A percentile compares a stretch with the other conserved stretches of the same genome.
Evolutionary conservation across 2,113 vertebrate species (phyloP).

Genomic region (Fulmarus glacialis): DNA sequence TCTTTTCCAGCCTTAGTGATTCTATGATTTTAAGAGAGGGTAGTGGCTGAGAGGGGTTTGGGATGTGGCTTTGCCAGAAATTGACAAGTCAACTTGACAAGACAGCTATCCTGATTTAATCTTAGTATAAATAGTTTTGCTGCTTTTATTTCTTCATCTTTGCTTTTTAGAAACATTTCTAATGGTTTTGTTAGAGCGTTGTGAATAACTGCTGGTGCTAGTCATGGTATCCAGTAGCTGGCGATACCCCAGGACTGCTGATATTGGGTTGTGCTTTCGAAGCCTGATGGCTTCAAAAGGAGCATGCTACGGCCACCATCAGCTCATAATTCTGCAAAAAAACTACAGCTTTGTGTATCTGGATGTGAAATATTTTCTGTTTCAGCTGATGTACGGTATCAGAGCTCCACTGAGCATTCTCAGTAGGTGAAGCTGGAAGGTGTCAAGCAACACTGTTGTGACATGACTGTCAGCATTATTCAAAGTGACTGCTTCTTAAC

Average conservation of each 20-base stretch:
- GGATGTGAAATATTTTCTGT: neutral
- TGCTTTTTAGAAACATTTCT: neutral
- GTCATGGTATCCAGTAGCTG: neutral
- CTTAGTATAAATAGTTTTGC: neutral
- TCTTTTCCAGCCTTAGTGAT: no score
- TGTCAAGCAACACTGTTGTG: fast-evolving
- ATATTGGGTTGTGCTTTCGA: neutral
- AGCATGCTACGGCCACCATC: neutral
- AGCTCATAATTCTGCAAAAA: neutral
- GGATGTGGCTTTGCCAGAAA: neutral
- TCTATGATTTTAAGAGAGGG: neutral
- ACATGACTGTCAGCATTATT: neutral
- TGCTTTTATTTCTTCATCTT: neutral
- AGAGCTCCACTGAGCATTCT: neutral
- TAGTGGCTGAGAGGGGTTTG: neutral
- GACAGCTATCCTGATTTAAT: neutral
- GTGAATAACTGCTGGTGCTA: neutral
- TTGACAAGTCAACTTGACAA: neutral
- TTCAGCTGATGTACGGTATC: neutral
- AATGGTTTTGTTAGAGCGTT: neutral
- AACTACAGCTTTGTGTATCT: fast-evolving
- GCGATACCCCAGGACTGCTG: neutral
- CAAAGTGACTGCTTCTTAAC: neutral
- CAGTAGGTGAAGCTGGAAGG: neutral
- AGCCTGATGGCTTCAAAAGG: neutral